Conservation (phyloP, 1,140 invertebrate species). For the Magallana gigas region DNA sequence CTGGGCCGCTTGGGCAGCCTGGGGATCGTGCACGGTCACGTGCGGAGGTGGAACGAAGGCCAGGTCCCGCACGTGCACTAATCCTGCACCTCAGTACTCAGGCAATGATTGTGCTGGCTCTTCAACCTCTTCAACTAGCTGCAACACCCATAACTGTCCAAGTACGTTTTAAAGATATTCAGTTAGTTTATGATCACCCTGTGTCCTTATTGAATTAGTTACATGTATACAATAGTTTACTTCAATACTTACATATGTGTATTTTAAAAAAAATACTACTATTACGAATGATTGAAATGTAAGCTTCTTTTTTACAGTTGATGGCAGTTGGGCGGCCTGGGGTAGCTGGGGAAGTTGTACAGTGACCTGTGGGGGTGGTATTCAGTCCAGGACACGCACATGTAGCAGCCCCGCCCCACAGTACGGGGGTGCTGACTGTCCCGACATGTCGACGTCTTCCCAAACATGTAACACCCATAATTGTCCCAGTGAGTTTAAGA, state of each 20-base stretch:
- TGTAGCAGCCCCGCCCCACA: constrained; percentile 44
- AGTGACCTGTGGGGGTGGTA: constrained; percentile 48
- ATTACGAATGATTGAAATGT: background rate
- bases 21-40: constrained; percentile 60
- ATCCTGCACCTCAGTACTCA: constrained; percentile 61
- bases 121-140: background rate
- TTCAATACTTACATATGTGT: no score
- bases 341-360: constrained; percentile 18
- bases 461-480: constrained; percentile 32
- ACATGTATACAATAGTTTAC: no score
- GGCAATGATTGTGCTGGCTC: constrained; percentile 61
- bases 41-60: constrained; percentile 62
- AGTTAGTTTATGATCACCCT: no score
- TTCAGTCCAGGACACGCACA: background rate
- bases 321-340: constrained; percentile 59
- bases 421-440: constrained; percentile 63
- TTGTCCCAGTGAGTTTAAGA: constrained; percentile 29
- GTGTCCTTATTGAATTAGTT: no score
- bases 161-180: background rate
- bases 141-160: constrained; percentile 23
- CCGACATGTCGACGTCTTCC: constrained; percentile 35
- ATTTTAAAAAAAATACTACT: no score
- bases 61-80: constrained; percentile 57
- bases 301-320: constrained; percentile 58
- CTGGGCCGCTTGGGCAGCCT: constrained; percentile 67